Percentiles rank a stretch among this genome's conserved stretches.
phyloP scores from a whole-genome alignment of 2,797 vertebrate genomes.

The Poeciliopsis turneri region DNA sequence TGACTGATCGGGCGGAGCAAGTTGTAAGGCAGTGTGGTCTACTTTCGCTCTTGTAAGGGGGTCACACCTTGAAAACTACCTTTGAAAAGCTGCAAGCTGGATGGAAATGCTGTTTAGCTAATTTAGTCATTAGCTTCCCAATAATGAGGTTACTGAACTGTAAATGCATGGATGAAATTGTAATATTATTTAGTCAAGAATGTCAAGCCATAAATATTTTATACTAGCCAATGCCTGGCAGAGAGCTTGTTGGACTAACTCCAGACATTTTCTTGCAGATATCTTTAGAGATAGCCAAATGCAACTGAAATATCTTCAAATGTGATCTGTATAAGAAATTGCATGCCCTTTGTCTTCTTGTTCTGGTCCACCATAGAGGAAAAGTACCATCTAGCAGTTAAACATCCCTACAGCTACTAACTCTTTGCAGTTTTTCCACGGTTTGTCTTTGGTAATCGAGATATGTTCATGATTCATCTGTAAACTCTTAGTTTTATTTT shows the following conservation, averaged over 20 bases:
- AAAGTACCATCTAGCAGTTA: not conserved
- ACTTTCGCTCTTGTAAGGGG: not conserved
- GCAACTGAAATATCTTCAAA: not conserved
- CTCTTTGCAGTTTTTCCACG: slow-evolving; percentile 6
- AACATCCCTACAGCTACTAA: slow-evolving; percentile 3
- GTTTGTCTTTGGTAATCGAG: slow-evolving; percentile 24
- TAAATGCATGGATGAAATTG: not conserved
- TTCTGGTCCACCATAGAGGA: not conserved
- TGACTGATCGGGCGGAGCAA: not conserved
- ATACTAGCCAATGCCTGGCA: not conserved
- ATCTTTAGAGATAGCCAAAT: not conserved
- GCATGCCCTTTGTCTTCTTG: not conserved
- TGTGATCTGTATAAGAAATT: slow-evolving; percentile 1
- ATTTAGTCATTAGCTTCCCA: not conserved
- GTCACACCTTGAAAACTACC: not conserved
- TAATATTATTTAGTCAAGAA: not conserved
- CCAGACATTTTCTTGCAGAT: not conserved
- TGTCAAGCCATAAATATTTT: not conserved
- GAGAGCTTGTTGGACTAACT: not conserved
- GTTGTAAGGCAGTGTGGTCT: not conserved
- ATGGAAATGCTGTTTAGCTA: not conserved
- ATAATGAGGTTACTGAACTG: too few relatives aligned
- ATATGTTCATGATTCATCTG: slow-evolving; percentile 1
- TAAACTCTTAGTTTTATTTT: not conserved
- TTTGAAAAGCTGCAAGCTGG: not conserved